These are phyloP conservation scores for Menidia beryllina DNA, from an alignment of 2,113 vertebrate species.

Conservation along the genomic window DNA sequence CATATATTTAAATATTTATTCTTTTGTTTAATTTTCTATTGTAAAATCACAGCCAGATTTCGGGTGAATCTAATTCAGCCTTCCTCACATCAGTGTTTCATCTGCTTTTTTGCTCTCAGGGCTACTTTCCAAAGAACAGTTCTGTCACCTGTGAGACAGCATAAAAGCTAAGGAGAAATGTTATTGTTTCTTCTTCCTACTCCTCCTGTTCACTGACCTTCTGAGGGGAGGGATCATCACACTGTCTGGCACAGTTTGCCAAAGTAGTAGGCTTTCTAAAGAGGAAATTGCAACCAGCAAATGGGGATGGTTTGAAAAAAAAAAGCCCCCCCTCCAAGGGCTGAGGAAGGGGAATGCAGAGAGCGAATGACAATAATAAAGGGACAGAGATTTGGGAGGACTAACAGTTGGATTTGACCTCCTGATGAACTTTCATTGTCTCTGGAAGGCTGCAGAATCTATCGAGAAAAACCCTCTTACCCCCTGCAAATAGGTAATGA, in stretches of 20 bases:
- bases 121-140: conserved; percentile 13
- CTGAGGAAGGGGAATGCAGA: conserved; percentile 31
- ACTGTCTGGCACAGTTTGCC: conserved; percentile 72
- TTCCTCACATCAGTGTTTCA: background rate
- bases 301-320: conserved; percentile 54
- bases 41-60: background rate
- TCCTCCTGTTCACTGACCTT: conserved; percentile 67
- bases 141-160: conserved; percentile 13
- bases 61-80: no score
- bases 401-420: conserved; percentile 62
- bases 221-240: conserved; percentile 61
- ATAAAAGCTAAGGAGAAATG: conserved; percentile 44
- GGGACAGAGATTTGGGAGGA: conserved; percentile 50
- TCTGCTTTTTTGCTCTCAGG: conserved; percentile 11
- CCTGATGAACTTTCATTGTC: conserved; percentile 61
- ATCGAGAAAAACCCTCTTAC: conserved; percentile 53
- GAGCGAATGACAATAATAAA: conserved; percentile 35
- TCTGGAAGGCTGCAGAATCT: conserved; percentile 47
- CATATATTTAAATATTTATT: background rate
- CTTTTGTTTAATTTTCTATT: background rate
- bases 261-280: conserved; percentile 75
- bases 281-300: conserved; percentile 79
- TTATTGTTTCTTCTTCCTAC: conserved; percentile 52
- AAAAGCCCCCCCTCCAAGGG: conserved; percentile 32
- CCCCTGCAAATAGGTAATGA: conserved; percentile 71